Evolutionary conservation across 2,888 invertebrate species (phyloP).

Genomic region (Latheticus oryzae): DNA sequence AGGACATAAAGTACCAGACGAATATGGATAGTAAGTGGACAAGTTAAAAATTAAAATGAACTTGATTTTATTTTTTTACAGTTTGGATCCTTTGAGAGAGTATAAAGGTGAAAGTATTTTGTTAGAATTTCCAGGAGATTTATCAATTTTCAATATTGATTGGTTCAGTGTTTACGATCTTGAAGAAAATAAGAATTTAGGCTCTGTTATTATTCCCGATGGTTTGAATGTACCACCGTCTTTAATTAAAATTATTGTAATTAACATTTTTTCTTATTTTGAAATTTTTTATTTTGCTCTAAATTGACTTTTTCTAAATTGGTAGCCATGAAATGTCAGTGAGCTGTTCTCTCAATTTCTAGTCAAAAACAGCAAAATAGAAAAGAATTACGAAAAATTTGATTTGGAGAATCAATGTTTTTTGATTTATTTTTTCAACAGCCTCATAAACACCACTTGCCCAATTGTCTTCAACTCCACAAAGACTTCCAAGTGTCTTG

Average conservation of each 20-base stretch:
- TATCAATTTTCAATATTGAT: slow-evolving; percentile 83
- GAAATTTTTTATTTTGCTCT: too few species aligned
- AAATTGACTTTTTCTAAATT: too few species aligned
- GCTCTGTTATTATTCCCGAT: slow-evolving; percentile 82
- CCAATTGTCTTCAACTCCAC: slow-evolving; percentile 88
- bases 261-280: neutral
- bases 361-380: too few species aligned
- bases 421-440: too few species aligned
- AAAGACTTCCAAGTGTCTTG: slow-evolving; percentile 85
- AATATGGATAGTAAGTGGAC: slow-evolving; percentile 91
- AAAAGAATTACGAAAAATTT: too few species aligned
- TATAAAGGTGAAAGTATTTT: slow-evolving; percentile 81
- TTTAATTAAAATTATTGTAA: slow-evolving; percentile 72
- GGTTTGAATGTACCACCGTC: slow-evolving; percentile 89
- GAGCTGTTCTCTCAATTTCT: too few species aligned
- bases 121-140: slow-evolving; percentile 83
- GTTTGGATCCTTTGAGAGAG: slow-evolving; percentile 80
- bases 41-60: too few species aligned
- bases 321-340: too few species aligned
- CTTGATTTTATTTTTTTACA: too few species aligned
- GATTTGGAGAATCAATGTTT: too few species aligned
- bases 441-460: slow-evolving; percentile 75
- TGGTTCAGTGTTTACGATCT: slow-evolving; percentile 88
- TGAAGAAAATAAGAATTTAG: slow-evolving; percentile 74
- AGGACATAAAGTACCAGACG: slow-evolving; percentile 87